Conservation (phyloP, 2,888 invertebrate species). For the Scrobipalpa costella region DNA sequence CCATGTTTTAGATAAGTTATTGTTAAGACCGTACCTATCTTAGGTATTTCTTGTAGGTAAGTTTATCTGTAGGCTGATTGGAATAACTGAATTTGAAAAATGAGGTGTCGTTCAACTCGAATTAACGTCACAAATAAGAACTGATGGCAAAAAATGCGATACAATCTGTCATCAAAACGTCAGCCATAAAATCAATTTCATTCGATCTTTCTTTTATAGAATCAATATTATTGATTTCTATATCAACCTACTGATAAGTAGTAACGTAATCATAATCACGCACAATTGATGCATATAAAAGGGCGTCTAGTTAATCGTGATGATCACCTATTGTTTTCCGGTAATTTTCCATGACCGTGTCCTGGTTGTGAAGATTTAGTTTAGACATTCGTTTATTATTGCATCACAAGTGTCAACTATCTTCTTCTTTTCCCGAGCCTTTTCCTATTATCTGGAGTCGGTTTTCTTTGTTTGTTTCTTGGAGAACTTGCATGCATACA, state of each 20-base stretch:
- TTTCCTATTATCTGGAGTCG: too few species aligned
- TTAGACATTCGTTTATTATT: neutral
- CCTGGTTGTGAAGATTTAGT: neutral
- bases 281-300: neutral
- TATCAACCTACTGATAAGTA: too few species aligned
- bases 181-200: neutral
- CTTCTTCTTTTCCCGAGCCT: too few species aligned
- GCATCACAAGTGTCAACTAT: neutral
- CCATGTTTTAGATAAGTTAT: too few species aligned
- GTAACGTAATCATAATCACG: too few species aligned
- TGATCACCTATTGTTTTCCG: constrained; percentile 3
- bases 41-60: too few species aligned
- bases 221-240: too few species aligned
- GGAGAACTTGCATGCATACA: too few species aligned
- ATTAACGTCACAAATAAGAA: constrained; percentile 10
- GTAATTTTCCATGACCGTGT: constrained; percentile 7
- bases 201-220: too few species aligned
- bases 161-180: neutral
- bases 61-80: neutral
- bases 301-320: neutral
- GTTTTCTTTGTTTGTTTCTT: too few species aligned
- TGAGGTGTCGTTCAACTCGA: neutral
- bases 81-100: neutral
- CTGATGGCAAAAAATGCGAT: neutral
- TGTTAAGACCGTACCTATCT: too few species aligned